phyloP scores from a whole-genome alignment of 2,888 invertebrate species.

The Drosophila limbata region DNA sequence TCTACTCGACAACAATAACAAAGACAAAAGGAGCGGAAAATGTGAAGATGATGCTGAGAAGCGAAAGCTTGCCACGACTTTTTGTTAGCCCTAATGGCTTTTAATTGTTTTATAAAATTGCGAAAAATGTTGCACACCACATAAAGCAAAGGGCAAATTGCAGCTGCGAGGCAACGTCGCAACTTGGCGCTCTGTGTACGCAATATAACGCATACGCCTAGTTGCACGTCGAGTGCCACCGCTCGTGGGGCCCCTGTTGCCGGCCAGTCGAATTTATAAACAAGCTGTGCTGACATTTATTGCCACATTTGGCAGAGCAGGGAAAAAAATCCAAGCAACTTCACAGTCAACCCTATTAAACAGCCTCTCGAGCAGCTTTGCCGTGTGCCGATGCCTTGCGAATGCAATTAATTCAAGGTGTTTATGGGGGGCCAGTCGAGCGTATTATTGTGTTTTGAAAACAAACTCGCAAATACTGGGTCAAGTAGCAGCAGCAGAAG shows the following conservation, averaged over 20 bases:
- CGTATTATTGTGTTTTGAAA: constrained; percentile 53
- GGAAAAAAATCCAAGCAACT: constrained; percentile 29
- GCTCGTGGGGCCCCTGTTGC: neutral
- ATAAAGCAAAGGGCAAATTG: constrained; percentile 34
- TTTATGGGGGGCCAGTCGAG: constrained; percentile 51
- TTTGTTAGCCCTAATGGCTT: constrained; percentile 77
- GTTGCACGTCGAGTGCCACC: constrained; percentile 46
- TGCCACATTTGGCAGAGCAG: constrained; percentile 43
- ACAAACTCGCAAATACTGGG: constrained; percentile 41
- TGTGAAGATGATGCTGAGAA: constrained; percentile 51
- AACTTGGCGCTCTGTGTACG: constrained; percentile 22
- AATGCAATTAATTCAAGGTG: constrained; percentile 57
- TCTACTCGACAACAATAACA: constrained; percentile 43
- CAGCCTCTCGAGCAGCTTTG: neutral
- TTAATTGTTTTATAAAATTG: constrained; percentile 79
- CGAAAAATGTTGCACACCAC: constrained; percentile 49
- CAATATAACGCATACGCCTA: constrained; percentile 59
- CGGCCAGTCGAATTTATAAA: constrained; percentile 29
- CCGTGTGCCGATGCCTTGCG: constrained; percentile 3
- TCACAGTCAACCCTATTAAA: constrained; percentile 20
- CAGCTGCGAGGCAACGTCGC: constrained; percentile 12
- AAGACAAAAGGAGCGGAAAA: constrained; percentile 29
- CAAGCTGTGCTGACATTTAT: constrained; percentile 55
- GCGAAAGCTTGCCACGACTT: constrained; percentile 47
- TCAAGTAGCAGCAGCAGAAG: constrained; percentile 35